These are phyloP conservation scores for Sula dactylatra DNA, from an alignment of 2,113 vertebrate genomes.

Conservation along the genomic window DNA sequence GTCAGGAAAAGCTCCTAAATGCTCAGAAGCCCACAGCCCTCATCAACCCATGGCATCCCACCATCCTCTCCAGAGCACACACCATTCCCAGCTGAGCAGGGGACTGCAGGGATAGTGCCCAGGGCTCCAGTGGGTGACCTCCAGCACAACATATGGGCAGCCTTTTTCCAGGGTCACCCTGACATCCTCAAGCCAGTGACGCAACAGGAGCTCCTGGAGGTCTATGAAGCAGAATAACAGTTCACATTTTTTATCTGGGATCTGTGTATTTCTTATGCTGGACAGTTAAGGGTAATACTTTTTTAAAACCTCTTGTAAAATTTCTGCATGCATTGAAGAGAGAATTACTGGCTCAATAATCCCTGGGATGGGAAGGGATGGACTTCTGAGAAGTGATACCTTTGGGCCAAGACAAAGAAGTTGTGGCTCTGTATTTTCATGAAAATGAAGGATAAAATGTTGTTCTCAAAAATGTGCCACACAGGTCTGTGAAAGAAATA, in stretches of 20 bases:
- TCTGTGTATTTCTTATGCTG: background rate
- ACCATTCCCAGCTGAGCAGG: background rate
- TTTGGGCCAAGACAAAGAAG: background rate
- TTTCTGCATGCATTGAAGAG: background rate
- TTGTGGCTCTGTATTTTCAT: background rate
- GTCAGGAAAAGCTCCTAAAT: background rate
- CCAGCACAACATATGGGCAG: accelerated
- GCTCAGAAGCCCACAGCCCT: accelerated
- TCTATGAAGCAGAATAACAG: background rate
- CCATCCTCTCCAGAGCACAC: accelerated
- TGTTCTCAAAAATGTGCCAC: background rate
- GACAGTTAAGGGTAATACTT: background rate
- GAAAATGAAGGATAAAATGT: background rate
- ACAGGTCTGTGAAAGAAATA: background rate
- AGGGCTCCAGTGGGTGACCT: background rate
- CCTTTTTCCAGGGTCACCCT: background rate
- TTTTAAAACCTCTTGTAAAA: background rate
- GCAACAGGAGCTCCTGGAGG: background rate
- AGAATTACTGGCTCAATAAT: background rate
- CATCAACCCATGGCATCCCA: background rate
- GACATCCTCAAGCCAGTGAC: background rate
- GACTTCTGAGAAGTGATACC: background rate
- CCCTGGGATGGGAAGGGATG: background rate
- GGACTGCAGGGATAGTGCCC: accelerated
- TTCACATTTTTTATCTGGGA: background rate